Percentiles rank a stretch among this genome's conserved stretches.
These are phyloP conservation scores for Steinernema scapterisci DNA, from an alignment of 2,888 invertebrate genomes.

Conservation along the genomic window DNA sequence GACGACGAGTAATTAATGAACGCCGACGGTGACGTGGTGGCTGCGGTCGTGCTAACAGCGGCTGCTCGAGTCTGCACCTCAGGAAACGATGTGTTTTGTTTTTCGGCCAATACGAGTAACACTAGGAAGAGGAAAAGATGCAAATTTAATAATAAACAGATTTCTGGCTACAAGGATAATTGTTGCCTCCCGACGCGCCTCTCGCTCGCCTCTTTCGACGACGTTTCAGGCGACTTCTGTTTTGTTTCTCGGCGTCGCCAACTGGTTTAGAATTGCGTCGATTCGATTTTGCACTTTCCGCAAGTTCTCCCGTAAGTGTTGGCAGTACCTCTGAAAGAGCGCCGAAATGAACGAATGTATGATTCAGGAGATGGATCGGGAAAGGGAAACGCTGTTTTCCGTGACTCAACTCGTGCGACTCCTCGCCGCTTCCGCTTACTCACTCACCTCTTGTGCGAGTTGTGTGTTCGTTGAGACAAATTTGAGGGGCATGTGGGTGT, in stretches of 20 bases:
- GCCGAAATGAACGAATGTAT: too few relatives aligned
- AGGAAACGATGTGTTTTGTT: slow-evolving; percentile 2
- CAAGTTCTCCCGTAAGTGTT: slow-evolving; percentile 1
- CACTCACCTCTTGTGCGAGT: slow-evolving; percentile 22
- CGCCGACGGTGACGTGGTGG: not conserved
- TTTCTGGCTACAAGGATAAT: not conserved
- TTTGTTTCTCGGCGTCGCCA: not conserved
- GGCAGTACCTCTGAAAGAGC: slow-evolving; percentile 15
- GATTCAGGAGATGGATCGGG: too few relatives aligned
- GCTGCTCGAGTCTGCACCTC: not conserved
- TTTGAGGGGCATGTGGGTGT: not conserved
- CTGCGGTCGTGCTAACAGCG: not conserved
- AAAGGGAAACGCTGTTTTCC: too few relatives aligned
- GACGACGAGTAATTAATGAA: not conserved
- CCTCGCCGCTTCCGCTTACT: too few relatives aligned
- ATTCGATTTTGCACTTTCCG: slow-evolving; percentile 6
- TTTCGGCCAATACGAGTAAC: slow-evolving; percentile 20
- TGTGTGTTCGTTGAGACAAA: slow-evolving; percentile 4
- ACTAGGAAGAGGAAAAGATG: not conserved
- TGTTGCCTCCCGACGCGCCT: not conserved
- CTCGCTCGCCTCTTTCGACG: not conserved
- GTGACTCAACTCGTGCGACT: too few relatives aligned
- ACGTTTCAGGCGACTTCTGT: too few relatives aligned
- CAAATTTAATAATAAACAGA: slow-evolving; percentile 29
- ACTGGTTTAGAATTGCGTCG: slow-evolving; percentile 3